phyloP scores from a whole-genome alignment of 2,888 invertebrate species.

The Callosobruchus maculatus region DNA sequence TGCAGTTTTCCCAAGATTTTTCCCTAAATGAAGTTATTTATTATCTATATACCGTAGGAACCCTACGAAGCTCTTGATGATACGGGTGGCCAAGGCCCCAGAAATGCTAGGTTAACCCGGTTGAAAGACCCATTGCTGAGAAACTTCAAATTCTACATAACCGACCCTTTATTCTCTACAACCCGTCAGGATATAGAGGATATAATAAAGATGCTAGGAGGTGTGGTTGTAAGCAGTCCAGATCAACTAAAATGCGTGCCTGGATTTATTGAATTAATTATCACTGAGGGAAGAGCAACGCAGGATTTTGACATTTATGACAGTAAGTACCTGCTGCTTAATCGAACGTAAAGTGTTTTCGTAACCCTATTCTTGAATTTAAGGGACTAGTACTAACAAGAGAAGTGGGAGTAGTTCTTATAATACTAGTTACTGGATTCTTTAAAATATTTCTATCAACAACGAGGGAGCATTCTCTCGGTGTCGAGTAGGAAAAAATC shows the following conservation, averaged over 20 bases:
- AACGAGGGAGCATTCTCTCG: too few relatives aligned
- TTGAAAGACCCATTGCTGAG: slow-evolving; percentile 47
- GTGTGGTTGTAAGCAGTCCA: slow-evolving; percentile 28
- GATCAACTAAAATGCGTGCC: slow-evolving; percentile 29
- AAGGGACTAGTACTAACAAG: too few relatives aligned
- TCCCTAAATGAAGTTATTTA: neutral
- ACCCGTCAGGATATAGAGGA: slow-evolving; percentile 37
- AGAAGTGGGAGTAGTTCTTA: too few relatives aligned
- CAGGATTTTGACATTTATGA: slow-evolving; percentile 39
- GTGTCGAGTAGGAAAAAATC: too few relatives aligned
- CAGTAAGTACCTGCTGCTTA: slow-evolving; percentile 33
- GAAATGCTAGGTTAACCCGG: slow-evolving; percentile 48
- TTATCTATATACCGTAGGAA: slow-evolving; percentile 41
- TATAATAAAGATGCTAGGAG: slow-evolving; percentile 35
- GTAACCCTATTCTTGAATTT: too few relatives aligned
- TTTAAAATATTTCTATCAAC: too few relatives aligned
- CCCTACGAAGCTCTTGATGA: slow-evolving; percentile 55
- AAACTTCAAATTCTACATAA: slow-evolving; percentile 54
- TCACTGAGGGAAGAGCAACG: slow-evolving; percentile 37
- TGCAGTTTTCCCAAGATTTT: too few relatives aligned
- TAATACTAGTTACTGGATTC: too few relatives aligned
- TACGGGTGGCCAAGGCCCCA: slow-evolving; percentile 54
- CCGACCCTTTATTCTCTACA: slow-evolving; percentile 49
- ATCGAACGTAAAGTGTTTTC: too few relatives aligned
- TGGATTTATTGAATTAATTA: slow-evolving; percentile 35